Conservation (phyloP, 2,797 vertebrate genomes). For the Sardinella longiceps region DNA sequence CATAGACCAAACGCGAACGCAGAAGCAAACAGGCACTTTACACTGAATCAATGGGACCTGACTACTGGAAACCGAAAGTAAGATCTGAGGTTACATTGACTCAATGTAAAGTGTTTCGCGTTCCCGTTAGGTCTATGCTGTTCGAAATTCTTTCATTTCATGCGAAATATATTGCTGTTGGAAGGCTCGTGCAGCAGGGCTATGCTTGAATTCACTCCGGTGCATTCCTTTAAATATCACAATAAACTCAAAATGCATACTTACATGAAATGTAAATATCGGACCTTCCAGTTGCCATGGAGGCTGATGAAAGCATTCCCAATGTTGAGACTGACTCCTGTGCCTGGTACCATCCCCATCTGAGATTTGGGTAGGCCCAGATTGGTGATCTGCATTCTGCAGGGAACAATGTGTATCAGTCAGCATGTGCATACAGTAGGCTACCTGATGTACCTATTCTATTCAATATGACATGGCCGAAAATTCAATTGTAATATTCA, state of each 20-base stretch:
- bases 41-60: too few relatives aligned
- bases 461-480: neutral
- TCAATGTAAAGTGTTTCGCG: too few relatives aligned
- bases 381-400: conserved; percentile 66
- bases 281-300: conserved; percentile 74
- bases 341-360: conserved; percentile 63
- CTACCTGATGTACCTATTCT: neutral
- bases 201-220: too few relatives aligned
- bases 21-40: too few relatives aligned
- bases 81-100: too few relatives aligned
- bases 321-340: conserved; percentile 68
- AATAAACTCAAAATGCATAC: conserved; percentile 38
- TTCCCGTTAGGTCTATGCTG: too few relatives aligned
- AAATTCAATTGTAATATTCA: neutral
- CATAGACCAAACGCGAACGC: too few relatives aligned
- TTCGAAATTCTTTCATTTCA: too few relatives aligned
- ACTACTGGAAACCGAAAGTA: too few relatives aligned
- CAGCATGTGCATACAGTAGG: neutral
- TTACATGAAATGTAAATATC: conserved; percentile 69
- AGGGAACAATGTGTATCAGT: neutral
- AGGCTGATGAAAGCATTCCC: conserved; percentile 68
- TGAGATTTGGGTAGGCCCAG: conserved; percentile 67
- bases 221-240: too few relatives aligned
- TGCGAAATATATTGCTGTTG: too few relatives aligned
- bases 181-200: too few relatives aligned